Conservation (phyloP, 2,888 invertebrate species). For the Augiades crinisus region DNA sequence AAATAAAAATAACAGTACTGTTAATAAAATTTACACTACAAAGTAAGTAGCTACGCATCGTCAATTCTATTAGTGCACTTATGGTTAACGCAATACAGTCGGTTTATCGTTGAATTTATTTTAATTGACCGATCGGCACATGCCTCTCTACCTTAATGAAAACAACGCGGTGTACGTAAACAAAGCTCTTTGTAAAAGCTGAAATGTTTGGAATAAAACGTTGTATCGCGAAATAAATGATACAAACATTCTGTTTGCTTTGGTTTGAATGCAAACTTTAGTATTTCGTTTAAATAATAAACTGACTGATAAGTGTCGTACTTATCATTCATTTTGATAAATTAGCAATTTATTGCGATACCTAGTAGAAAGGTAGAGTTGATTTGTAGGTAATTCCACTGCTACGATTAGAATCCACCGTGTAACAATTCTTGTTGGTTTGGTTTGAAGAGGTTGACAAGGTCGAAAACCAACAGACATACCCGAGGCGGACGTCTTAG, state of each 20-base stretch:
- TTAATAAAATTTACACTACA: neutral
- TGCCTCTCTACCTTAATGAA: slow-evolving; percentile 20
- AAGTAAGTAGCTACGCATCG: neutral
- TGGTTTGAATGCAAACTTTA: neutral
- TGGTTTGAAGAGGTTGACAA: no score
- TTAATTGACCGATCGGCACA: slow-evolving; percentile 21
- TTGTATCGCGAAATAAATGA: slow-evolving; percentile 9
- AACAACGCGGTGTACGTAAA: slow-evolving; percentile 18
- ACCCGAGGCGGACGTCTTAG: no score
- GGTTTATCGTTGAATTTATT: slow-evolving; percentile 24
- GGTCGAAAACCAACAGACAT: no score
- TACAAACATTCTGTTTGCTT: slow-evolving; percentile 1
- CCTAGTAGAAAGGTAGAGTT: no score
- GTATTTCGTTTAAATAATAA: neutral
- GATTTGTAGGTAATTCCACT: no score
- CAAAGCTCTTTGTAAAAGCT: slow-evolving; percentile 22
- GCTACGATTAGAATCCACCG: no score
- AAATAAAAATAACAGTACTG: no score
- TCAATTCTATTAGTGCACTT: slow-evolving; percentile 12
- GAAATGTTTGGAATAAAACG: slow-evolving; percentile 16
- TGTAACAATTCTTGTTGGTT: no score
- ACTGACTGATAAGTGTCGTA: no score
- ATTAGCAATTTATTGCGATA: no score
- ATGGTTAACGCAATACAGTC: no score
- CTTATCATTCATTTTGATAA: no score